These are phyloP conservation scores for Stichopus chloronotus DNA, from an alignment of 35 echinoderm and acorn worm genomes.

Conservation along the genomic window DNA sequence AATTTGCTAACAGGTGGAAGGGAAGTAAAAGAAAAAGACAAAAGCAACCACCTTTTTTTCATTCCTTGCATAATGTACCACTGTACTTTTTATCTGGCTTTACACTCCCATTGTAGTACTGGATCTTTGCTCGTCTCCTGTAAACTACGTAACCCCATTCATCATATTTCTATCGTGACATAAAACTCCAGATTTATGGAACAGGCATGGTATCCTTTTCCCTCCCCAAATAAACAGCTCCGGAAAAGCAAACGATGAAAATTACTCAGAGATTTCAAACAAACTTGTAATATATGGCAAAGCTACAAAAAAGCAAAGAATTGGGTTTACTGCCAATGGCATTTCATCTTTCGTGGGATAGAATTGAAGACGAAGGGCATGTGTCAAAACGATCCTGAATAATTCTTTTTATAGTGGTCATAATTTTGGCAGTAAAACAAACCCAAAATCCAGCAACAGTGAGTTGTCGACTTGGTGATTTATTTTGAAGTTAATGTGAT, in stretches of 20 bases:
- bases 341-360: background rate
- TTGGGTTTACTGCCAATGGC: constrained; percentile 40
- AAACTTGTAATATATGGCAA: constrained; percentile 44
- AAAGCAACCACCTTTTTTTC: background rate
- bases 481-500: background rate
- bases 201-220: constrained; percentile 35
- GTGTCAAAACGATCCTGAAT: constrained; percentile 57
- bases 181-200: constrained; percentile 50
- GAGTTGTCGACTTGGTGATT: constrained; percentile 15
- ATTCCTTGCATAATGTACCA: background rate
- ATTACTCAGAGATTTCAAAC: constrained; percentile 50
- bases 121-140: background rate
- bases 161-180: constrained; percentile 28
- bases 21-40: background rate
- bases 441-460: constrained; percentile 20
- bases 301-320: constrained; percentile 35
- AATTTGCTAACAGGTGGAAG: too few species aligned
- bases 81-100: background rate
- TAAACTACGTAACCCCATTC: background rate
- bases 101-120: background rate
- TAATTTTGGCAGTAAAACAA: constrained; percentile 58
- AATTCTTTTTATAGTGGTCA: constrained; percentile 51
- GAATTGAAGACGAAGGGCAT: constrained; percentile 37
- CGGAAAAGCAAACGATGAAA: constrained; percentile 42
- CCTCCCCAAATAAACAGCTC: constrained; percentile 50